phyloP scores from a whole-genome alignment of 2,113 vertebrate species.

The Actenoides lindsayi region DNA sequence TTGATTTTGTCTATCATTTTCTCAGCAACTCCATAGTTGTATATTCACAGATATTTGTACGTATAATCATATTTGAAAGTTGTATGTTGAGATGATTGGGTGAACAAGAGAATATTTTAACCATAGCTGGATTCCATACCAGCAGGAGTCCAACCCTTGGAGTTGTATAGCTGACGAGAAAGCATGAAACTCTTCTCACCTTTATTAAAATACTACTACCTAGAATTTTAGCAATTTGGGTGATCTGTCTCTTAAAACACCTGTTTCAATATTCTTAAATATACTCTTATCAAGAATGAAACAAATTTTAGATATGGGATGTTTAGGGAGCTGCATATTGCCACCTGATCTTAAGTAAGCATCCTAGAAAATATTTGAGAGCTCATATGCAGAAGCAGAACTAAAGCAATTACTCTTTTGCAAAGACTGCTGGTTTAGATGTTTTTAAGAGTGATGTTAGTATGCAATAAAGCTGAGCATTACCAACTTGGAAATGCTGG shows the following conservation, averaged over 20 bases:
- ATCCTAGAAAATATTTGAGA: neutral
- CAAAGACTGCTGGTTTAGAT: neutral
- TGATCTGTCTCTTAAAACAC: neutral
- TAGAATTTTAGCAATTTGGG: neutral
- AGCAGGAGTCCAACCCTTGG: neutral
- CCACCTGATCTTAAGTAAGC: neutral
- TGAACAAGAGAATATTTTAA: neutral
- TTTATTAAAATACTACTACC: neutral
- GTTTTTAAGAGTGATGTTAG: neutral
- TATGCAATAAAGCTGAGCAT: neutral
- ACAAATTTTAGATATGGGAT: neutral
- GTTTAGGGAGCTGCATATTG: neutral
- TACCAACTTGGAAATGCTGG: neutral
- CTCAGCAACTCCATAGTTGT: neutral
- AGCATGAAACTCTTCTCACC: neutral
- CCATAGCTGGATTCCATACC: neutral
- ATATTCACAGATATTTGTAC: neutral
- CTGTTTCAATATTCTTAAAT: neutral
- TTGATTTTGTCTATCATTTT: neutral
- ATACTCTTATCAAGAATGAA: neutral
- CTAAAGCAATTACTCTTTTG: neutral
- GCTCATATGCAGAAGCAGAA: neutral
- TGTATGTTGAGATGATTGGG: neutral
- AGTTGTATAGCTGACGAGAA: neutral
- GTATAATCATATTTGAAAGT: neutral